Base-by-base conservation (phyloP, 1,140 invertebrate species). In the Metopolophium dirhodum region DNA sequence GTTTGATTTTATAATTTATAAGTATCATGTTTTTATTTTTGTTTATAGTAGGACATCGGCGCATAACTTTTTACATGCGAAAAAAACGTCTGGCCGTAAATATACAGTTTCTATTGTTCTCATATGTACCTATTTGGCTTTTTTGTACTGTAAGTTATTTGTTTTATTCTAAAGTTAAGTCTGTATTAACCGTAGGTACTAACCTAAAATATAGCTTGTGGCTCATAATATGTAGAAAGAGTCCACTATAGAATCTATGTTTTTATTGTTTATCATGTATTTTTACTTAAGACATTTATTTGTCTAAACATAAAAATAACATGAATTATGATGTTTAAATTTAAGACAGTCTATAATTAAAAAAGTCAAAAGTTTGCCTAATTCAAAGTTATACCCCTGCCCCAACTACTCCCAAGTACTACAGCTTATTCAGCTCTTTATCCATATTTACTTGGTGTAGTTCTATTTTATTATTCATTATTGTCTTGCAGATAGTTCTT, bases 141-240 rank as follows among this genome's bases (percentile, higher is more conserved):
- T 93, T 93, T 57, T 93, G 91, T 93, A 93, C 91, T 1, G 91
- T 93, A 4, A 93, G 91, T 93, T 57, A 45, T 93, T 54, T 41
- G 18, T 30, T 57, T 91, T 45, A 91, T 41, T 41, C 7, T n/a
- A 1, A 68, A 30, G 9, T 30, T 30, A 30, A 77, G 6, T n/a
- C 14, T 77, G 22, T n/a, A 35, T 77, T n/a, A n/a, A 68, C 2
- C n/a, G 30, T 8, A 61, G 57, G 57, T 49, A n/a, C 14, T 68
- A 68, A 6, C 14, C 18, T 77, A 77, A 68, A n/a, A 14, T 77
- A 6, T 18, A n/a, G 30, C 30, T 3, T 77, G 1, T 20, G n/a
- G 14, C n/a, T n/a, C 18, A 35, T n/a, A 77, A 77, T 77, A n/a
- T n/a, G 14, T 77, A n/a, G 30, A n/a, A 68, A 77, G 11, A 77